Evolutionary conservation across 2,888 invertebrate genomes (phyloP), one percentile per base, ranked within the genome.

Genomic region (Conchocele bisecta): DNA sequence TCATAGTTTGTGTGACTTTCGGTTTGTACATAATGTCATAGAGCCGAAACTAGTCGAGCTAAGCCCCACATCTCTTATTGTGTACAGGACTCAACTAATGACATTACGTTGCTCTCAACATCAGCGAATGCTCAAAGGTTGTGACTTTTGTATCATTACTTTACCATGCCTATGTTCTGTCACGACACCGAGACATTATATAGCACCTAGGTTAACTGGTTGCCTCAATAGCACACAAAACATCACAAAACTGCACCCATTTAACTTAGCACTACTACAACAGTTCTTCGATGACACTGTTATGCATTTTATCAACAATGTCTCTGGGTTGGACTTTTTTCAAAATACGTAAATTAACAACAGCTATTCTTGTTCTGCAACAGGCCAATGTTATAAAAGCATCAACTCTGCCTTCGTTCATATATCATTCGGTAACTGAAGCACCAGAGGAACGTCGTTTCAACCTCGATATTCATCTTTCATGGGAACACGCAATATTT

Each of bases 21-120:
- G 59, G 22, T 59, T 17, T 48, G 31, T 48, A n/a, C 59, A 59
- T 24, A 26, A 59, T 59, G 59, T 37, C 11, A 35, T 46, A 35
- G 9, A 22, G 13, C 33, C 46, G 11, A 15, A 59, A 33, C 24
- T 48, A 29, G 26, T 59, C n/a, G 59, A 59, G 37, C 33, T 59
- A 24, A 46, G 6, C 17, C 24, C 59, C 15, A 57, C 31, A 1
- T 7, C 31, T 15, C 13, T 59, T n/a, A 9, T 59, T 2, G 31
- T 59, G n/a, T 59, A 59, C 17, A 22, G 48, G 13, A 24, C 46
- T 0, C 17, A 11, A 7, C 5, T 48, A 15, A 17, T 59, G 35
- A 35, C 33, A 11, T 33, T 59, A 24, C 24, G 48, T 22, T 59
- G 59, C 20, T 22, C 17, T 20, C 0, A 15, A 9, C 22, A 9